Evolutionary conservation across 2,888 invertebrate genomes (phyloP).

Genomic region (Latheticus oryzae): DNA sequence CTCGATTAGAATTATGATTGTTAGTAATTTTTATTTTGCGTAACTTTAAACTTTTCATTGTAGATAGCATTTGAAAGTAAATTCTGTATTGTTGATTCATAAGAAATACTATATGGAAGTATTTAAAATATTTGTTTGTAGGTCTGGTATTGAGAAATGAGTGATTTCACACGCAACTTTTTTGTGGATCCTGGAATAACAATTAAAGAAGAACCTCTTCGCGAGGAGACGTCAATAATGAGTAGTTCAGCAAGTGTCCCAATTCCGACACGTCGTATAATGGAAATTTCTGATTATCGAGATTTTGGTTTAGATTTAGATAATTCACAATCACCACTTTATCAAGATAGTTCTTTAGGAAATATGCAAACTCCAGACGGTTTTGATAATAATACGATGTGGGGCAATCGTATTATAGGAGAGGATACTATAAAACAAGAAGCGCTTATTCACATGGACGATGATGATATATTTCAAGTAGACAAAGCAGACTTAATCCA

Average conservation of each 20-base stretch:
- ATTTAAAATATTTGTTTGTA: too few species aligned
- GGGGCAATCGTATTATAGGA: conserved; percentile 62
- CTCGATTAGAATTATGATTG: too few species aligned
- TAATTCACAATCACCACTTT: conserved; percentile 69
- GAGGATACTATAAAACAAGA: conserved; percentile 67
- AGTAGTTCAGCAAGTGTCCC: conserved; percentile 72
- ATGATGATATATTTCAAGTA: conserved; percentile 90
- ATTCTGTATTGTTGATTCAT: too few species aligned
- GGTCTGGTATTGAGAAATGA: too few species aligned
- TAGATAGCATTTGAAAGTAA: too few species aligned
- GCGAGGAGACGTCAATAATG: conserved; percentile 63
- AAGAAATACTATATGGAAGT: too few species aligned
- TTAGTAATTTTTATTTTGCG: too few species aligned
- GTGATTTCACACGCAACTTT: conserved; percentile 74
- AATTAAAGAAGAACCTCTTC: conserved; percentile 72
- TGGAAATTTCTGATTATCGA: conserved; percentile 63
- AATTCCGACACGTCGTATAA: conserved; percentile 70
- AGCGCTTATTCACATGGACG: conserved; percentile 80
- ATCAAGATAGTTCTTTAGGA: conserved; percentile 60
- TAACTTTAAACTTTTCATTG: too few species aligned
- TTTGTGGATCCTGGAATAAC: conserved; percentile 72
- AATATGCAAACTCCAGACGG: conserved; percentile 62
- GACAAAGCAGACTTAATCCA: conserved; percentile 88
- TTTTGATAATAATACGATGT: conserved; percentile 65
- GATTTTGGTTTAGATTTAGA: conserved; percentile 72